These are phyloP conservation scores for Anguilla japonica DNA, from an alignment of 2,113 vertebrate genomes.

Conservation along the genomic window DNA sequence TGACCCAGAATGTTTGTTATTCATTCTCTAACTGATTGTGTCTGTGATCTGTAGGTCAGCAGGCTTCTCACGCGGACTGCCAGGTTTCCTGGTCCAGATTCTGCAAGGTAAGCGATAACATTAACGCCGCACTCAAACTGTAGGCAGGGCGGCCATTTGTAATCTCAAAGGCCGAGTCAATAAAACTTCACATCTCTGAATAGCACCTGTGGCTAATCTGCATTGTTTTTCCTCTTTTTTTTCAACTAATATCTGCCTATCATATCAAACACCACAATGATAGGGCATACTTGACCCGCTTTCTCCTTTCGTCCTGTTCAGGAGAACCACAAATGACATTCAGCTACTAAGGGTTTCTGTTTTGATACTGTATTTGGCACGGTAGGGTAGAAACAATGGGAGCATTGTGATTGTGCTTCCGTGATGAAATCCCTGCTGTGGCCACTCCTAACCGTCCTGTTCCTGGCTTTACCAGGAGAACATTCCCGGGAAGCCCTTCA, in stretches of 20 bases:
- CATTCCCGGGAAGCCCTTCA: constrained; percentile 88
- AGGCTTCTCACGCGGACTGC: constrained; percentile 76
- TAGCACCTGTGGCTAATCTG: no score
- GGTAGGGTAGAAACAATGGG: background rate
- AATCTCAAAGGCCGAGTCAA: background rate
- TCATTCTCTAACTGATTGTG: no score
- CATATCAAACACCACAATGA: background rate
- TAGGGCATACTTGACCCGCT: background rate
- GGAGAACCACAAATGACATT: background rate
- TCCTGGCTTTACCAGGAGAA: constrained; percentile 76
- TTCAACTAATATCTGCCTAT: background rate
- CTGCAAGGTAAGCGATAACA: constrained; percentile 78
- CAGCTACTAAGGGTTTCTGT: background rate
- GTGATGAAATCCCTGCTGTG: background rate
- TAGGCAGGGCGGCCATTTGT: background rate
- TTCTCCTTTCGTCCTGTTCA: background rate
- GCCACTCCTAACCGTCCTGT: no score
- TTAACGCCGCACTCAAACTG: background rate
- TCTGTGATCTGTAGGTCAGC: constrained; percentile 71
- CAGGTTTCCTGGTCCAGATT: constrained; percentile 93
- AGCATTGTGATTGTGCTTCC: background rate
- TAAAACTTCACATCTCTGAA: background rate
- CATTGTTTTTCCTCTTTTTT: no score
- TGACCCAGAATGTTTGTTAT: no score
- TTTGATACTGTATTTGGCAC: background rate